A percentile compares a stretch with the other conserved stretches of the same genome.
phyloP scores from a whole-genome alignment of 2,113 vertebrate species.

The Orycteropus afer region DNA sequence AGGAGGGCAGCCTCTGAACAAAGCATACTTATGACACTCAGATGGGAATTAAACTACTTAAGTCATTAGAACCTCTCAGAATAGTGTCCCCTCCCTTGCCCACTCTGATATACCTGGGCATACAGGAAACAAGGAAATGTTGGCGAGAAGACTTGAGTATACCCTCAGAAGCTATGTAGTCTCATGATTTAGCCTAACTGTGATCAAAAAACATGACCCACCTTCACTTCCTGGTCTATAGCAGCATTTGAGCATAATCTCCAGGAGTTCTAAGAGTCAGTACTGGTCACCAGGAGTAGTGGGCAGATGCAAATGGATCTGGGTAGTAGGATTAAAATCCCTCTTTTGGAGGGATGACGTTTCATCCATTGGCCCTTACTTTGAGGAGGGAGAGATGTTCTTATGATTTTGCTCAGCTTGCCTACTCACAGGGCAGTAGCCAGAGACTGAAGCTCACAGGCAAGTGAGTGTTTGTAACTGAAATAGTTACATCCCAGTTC shows the following conservation, averaged over 20 bases:
- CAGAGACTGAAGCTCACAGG: slow-evolving; percentile 1
- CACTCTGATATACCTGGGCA: slow-evolving; percentile 10
- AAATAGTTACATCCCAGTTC: slow-evolving; percentile 39
- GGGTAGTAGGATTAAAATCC: neutral
- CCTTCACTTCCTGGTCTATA: neutral
- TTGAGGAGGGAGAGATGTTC: neutral
- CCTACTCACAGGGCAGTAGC: neutral
- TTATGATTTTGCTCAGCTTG: slow-evolving; percentile 44
- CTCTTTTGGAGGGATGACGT: neutral
- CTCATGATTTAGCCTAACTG: slow-evolving; percentile 26
- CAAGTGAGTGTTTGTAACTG: neutral
- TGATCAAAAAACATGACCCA: slow-evolving; percentile 30
- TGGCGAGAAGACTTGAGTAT: slow-evolving; percentile 4
- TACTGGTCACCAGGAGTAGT: neutral
- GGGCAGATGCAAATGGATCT: neutral
- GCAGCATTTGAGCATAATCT: slow-evolving; percentile 22
- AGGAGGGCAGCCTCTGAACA: slow-evolving; percentile 3
- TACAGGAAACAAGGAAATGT: slow-evolving; percentile 13
- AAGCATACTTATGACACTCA: slow-evolving; percentile 14
- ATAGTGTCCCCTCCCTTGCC: neutral
- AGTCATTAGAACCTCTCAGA: slow-evolving; percentile 51
- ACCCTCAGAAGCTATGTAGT: neutral
- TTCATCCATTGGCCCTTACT: slow-evolving; percentile 39
- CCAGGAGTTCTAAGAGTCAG: neutral
- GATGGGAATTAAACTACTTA: slow-evolving; percentile 51